These are phyloP conservation scores for Polypedilum vanderplanki DNA, from an alignment of 1,140 invertebrate genomes.

Conservation along the genomic window DNA sequence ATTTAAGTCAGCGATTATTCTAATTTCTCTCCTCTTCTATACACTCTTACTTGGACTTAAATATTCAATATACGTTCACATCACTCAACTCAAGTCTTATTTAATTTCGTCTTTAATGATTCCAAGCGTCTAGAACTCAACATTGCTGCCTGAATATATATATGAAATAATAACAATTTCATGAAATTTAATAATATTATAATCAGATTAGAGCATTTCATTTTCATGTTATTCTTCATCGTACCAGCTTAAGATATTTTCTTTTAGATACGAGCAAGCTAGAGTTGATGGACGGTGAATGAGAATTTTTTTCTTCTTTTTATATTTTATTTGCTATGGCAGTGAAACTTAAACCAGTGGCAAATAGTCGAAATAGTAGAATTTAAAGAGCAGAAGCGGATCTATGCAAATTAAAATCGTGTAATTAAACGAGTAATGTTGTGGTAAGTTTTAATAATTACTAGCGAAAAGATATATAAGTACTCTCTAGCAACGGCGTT, in stretches of 20 bases:
- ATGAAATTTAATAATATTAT: conserved; percentile 20
- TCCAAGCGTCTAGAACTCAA: not conserved
- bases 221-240: conserved; percentile 19
- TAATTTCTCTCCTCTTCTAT: conserved; percentile 6
- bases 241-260: not conserved
- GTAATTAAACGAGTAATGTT: too few species aligned
- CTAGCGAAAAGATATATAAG: too few species aligned
- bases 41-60: not conserved
- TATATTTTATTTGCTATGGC: too few species aligned
- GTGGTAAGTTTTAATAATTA: too few species aligned
- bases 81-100: not conserved
- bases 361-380: too few species aligned
- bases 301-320: too few species aligned
- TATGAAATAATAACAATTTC: conserved; percentile 20
- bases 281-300: not conserved
- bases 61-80: not conserved
- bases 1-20: conserved; percentile 18
- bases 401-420: too few species aligned
- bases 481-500: not conserved
- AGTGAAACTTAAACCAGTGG: too few species aligned
- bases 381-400: too few species aligned
- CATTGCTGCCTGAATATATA: not conserved
- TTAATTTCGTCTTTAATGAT: not conserved
- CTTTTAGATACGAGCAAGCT: not conserved
- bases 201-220: conserved; percentile 18